These are phyloP conservation scores for Smittia aterrima DNA, from an alignment of 2,888 invertebrate genomes.

Conservation along the genomic window DNA sequence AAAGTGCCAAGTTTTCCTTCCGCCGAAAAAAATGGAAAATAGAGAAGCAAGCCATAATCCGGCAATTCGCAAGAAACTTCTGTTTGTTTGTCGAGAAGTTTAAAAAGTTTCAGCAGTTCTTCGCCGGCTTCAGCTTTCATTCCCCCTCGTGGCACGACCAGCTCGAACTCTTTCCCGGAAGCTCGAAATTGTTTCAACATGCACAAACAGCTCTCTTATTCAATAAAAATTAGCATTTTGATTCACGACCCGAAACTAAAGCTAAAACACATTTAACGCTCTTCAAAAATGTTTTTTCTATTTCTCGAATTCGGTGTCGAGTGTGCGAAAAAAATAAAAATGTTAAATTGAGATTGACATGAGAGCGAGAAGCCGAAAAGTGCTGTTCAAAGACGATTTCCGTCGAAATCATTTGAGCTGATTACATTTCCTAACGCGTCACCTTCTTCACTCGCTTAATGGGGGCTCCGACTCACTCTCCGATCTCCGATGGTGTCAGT, in stretches of 20 bases:
- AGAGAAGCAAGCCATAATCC: not conserved
- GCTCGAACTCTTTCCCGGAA: not conserved
- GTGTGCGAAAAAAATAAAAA: not conserved
- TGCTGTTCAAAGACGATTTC: not conserved
- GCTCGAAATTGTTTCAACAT: not conserved
- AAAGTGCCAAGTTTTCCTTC: not conserved
- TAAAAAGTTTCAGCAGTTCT: slow-evolving; percentile 7
- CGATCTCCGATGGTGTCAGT: not conserved
- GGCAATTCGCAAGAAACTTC: slow-evolving; percentile 1
- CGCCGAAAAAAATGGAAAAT: not conserved
- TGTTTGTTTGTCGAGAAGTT: not conserved
- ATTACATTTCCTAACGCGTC: not conserved
- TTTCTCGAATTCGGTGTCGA: not conserved
- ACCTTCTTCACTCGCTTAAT: not conserved
- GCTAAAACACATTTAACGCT: not conserved
- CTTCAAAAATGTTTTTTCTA: not conserved
- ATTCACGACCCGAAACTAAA: not conserved
- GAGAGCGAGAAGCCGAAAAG: not conserved
- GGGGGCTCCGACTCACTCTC: too few relatives aligned
- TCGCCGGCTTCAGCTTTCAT: not conserved
- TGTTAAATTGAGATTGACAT: slow-evolving; percentile 6
- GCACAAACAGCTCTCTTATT: slow-evolving; percentile 4
- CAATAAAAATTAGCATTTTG: slow-evolving; percentile 6
- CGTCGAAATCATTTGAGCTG: not conserved
- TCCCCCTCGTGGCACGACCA: not conserved